Base-by-base conservation (phyloP, 2,797 vertebrate species). In the Scleropages formosus region DNA sequence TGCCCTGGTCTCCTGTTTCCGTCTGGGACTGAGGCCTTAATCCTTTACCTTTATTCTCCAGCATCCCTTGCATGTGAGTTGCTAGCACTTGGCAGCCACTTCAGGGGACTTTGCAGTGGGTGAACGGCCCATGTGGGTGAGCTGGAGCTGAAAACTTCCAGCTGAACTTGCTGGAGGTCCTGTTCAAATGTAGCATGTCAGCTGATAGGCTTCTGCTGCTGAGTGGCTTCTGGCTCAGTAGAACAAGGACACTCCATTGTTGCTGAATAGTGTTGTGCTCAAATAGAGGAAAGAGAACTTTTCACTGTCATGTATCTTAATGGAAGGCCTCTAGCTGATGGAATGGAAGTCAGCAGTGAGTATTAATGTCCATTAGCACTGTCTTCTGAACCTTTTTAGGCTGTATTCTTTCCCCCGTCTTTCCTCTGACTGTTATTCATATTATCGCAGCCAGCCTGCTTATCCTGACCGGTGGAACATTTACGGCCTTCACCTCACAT, bases 21-120 rank as follows among this genome's bases (percentile, higher is more conserved):
- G 13, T 16, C 15, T 10, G 59, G 20, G 10, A 31, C 53, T 60
- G 61, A 53, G 26, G 49, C 56, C 49, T 56, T 18, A 26, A 65
- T n/a, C 53, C 61, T 44, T n/a, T 27, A 49, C 47, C 20, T 75
- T 15, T 39, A 44, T 22, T 53, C 61, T 18, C 16, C 24, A 10
- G 18, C 61, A 11, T 56, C 53, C 20, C 63, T 58, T 56, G 31
- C 64, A 64, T 65, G 46, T 20, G 12, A 60, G 39, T 4, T 44
- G 18, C 51, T 16, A 39, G 47, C 58, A 51, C 58, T 60, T 58
- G 24, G 16, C 27, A 44, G 15, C 66, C 64, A 10, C 51, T 1
- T 73, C 51, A 18, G 56, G 58, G 74, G 62, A 62, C 44, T 76
- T 76, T 70, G 66, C 74, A 76, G 70, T 69, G 74, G 74, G 74